Evolutionary conservation across 1,140 invertebrate species (phyloP).

Genomic region (Hermetia illucens): DNA sequence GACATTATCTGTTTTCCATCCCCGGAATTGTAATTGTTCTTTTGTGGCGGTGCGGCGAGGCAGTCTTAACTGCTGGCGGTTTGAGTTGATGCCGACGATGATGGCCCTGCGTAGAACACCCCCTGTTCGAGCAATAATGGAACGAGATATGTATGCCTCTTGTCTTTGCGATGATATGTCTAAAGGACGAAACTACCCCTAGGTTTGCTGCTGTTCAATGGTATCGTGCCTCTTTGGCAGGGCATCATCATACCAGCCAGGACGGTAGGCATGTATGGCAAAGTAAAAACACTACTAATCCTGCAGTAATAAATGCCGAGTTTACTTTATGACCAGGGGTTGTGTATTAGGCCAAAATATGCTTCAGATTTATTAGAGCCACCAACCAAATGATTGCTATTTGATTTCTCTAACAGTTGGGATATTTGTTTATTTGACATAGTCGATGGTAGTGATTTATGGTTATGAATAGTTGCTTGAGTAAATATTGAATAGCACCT

Average conservation of each 20-base stretch:
- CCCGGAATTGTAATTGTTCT: too few relatives aligned
- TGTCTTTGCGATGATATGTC: too few relatives aligned
- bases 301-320: background rate
- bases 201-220: too few relatives aligned
- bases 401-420: background rate
- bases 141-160: too few relatives aligned
- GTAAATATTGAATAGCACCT: too few relatives aligned
- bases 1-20: conserved; percentile 2
- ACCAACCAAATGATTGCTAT: background rate
- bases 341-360: background rate
- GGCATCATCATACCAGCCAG: background rate
- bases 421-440: too few relatives aligned
- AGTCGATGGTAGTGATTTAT: too few relatives aligned
- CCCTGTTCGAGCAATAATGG: background rate
- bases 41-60: too few relatives aligned
- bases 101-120: background rate
- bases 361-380: background rate
- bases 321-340: background rate
- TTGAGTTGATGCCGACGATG: background rate
- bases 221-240: too few relatives aligned
- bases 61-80: background rate
- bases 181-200: too few relatives aligned
- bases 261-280: background rate
- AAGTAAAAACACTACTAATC: background rate
- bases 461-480: too few relatives aligned